Conservation (phyloP, 2,888 invertebrate genomes). For the Zhengitettix transpicula region DNA sequence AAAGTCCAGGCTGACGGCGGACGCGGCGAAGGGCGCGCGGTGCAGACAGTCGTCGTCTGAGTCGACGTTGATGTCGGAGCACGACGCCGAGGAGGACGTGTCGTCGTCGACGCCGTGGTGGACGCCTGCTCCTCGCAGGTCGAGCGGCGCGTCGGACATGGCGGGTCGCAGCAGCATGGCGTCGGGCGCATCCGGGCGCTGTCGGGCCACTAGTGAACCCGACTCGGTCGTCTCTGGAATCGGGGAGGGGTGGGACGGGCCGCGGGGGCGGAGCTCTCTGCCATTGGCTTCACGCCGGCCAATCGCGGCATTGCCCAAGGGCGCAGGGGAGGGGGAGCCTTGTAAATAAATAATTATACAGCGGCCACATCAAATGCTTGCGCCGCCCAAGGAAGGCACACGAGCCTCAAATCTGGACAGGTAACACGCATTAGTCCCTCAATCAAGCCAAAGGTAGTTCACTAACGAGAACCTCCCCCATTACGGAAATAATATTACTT, state of each 20-base stretch:
- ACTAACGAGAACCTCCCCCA: too few species aligned
- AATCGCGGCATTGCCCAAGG: not conserved
- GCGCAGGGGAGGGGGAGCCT: not conserved
- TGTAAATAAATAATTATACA: not conserved
- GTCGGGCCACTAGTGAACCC: not conserved
- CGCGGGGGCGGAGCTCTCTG: not conserved
- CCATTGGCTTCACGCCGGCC: not conserved
- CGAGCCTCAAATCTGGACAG: too few species aligned
- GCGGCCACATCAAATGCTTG: not conserved
- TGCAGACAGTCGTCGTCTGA: conserved; percentile 20
- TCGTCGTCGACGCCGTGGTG: conserved; percentile 19
- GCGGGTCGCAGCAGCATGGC: conserved; percentile 17
- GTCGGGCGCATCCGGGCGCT: conserved; percentile 19
- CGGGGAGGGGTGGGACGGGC: conserved; percentile 2
- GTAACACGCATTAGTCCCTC: too few species aligned
- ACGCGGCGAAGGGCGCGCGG: conserved; percentile 21
- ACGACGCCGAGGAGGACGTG: conserved; percentile 29
- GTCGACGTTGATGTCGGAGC: conserved; percentile 24
- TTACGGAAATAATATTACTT: too few species aligned
- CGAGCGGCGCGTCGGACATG: conserved; percentile 27
- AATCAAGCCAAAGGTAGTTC: too few species aligned
- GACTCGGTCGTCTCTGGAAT: conserved; percentile 8
- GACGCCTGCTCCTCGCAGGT: conserved; percentile 23
- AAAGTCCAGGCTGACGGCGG: conserved; percentile 9
- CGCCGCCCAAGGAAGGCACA: not conserved